Conservation (phyloP, 2,113 vertebrate species). For the Ammodytes dubius region DNA sequence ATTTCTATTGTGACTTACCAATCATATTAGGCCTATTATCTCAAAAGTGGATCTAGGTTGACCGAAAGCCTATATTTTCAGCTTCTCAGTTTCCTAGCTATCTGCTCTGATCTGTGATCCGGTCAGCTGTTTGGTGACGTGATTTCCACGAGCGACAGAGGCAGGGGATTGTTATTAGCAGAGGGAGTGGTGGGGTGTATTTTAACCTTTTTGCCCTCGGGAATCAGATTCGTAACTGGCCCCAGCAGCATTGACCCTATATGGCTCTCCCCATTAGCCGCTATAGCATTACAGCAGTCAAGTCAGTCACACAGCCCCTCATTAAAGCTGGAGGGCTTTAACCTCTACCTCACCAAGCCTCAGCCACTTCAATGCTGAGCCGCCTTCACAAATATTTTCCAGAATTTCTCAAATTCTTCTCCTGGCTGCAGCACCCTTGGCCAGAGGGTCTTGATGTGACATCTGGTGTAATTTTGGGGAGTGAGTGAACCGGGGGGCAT, state of each 20-base stretch:
- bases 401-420: conserved; percentile 82
- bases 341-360: conserved; percentile 68
- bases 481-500: conserved; percentile 66
- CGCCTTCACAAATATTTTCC: conserved; percentile 82
- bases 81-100: conserved; percentile 13
- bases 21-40: background rate
- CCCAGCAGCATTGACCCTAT: conserved; percentile 44
- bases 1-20: conserved; percentile 8
- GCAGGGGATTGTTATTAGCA: conserved; percentile 30
- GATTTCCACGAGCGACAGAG: conserved; percentile 3
- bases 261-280: conserved; percentile 45
- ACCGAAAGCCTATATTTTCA: background rate
- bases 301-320: conserved; percentile 57
- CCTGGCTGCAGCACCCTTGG: conserved; percentile 61
- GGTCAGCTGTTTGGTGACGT: conserved; percentile 37
- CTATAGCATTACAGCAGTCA: conserved; percentile 56
- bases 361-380: conserved; percentile 74
- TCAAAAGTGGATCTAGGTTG: background rate
- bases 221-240: conserved; percentile 35
- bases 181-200: background rate
- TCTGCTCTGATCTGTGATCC: conserved; percentile 20
- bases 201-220: conserved; percentile 29
- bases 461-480: conserved; percentile 82
- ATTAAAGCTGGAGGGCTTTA: conserved; percentile 69
- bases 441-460: conserved; percentile 77